Evolutionary conservation across 2,888 invertebrate genomes (phyloP), one percentile per base, ranked within the genome.

Genomic region (Elmis aenea): DNA sequence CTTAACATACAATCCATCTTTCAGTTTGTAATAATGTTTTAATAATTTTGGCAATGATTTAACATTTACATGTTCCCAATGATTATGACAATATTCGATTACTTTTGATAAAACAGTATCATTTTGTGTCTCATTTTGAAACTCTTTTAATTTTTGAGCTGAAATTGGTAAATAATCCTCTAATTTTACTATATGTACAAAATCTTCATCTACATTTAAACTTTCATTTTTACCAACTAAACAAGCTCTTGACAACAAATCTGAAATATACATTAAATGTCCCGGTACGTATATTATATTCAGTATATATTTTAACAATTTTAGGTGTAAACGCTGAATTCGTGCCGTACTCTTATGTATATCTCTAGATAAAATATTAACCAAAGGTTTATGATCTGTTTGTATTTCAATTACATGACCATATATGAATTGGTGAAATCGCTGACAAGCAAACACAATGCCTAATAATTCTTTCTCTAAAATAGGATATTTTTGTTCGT

Each of bases 401-500:
- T 36, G 12, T 41, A 48, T 26, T 20, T 13, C 16, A 37, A 33
- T 22, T 18, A 37, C 16, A 13, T 6, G 9, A 14, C 46, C 56
- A 39, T 45, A 59, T n/a, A 54, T 38, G 43, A 51, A 58, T 33
- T 50, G 43, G 29, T 55, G 50, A 38, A 52, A 52, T 29, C 39
- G 49, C 30, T 45, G 32, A 40, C 48, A 50, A 3, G 45, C 52
- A 49, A 52, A 57, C 10, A 45, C 22, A n/a, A 52, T 48, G 0
- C 52, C 52, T 13, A 50, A 29, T n/a, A 50, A 29, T 39, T 59
- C 57, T 34, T 57, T 55, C 37, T 55, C 53, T 9, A 55, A 52
- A 38, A 28, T 27, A 6, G 34, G 27, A 12, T 13, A 34, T 14
- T 16, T 27, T 27, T 22, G 27, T 23, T 34, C 34, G 6, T 6